Base-by-base conservation (phyloP, 2,113 vertebrate genomes). In the Capreolus pygargus region DNA sequence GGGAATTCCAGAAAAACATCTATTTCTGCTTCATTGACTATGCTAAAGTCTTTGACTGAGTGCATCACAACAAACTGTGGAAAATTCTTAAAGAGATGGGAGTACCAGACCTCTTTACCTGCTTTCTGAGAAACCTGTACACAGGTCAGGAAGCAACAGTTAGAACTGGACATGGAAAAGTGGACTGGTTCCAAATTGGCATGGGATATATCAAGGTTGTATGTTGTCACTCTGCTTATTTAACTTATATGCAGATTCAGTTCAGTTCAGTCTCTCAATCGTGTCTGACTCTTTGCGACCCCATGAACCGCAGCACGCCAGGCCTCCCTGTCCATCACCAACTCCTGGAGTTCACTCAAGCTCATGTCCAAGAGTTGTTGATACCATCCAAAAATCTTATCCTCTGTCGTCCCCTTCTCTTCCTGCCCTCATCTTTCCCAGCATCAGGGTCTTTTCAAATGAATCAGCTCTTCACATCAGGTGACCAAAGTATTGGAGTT, bases 341-440 rank as follows among this genome's bases (percentile, higher is more conserved):
- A 11, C 17, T 21, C n/a, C 4, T 0, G 1, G 8, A 36, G 64
- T 67, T 67, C 4, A 67, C 64, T 4, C 17, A 36, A 36, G 36
- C n/a, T 36, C 64, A 67, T 21, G n/a, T 67, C 17, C n/a, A 67
- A 5, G 17, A 11, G 64, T 36, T 10, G 17, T 8, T 67, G 64
- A 67, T 67, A 17, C 64, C 17, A 36, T 67, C 33, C 33, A 36
- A 67, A 17, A 8, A 11, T 36, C 64, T 36, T 33, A 67, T n/a
- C 8, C 16, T 67, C 64, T n/a, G 64, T 67, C 0, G 0, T 36
- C 8, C 33, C 64, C 33, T 67, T 67, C 64, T n/a, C 61, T 16
- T 67, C n/a, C 64, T 67, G 16, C 17, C 64, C 33, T 67, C 64
- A 5, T 67, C 64, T 19, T 67, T 67, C 17, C 64, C 8, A 67